A percentile compares a stretch with the other conserved stretches of the same genome.
Evolutionary conservation across 2,113 vertebrate genomes (phyloP).

Genomic region (Corynorhinus townsendii): DNA sequence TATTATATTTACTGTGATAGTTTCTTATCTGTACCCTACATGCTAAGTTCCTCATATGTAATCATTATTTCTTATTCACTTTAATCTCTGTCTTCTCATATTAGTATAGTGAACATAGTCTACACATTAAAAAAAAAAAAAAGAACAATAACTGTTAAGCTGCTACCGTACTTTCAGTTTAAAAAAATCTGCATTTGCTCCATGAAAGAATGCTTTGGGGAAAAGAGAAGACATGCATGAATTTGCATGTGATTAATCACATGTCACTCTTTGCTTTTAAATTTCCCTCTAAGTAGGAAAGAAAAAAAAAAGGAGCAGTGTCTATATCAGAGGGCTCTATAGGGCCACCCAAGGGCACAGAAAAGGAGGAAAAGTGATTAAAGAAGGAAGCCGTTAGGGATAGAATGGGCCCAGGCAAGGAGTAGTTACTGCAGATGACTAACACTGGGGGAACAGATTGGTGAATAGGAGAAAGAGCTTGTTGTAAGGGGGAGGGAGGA

Average conservation of each 20-base stretch:
- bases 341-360: background rate
- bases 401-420: background rate
- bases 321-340: background rate
- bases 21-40: background rate
- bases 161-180: background rate
- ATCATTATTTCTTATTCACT: background rate
- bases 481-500: background rate
- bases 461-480: background rate
- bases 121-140: background rate
- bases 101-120: background rate
- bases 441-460: background rate
- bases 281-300: background rate
- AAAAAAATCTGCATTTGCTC: conserved; percentile 39
- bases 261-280: conserved; percentile 12
- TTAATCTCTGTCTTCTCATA: background rate
- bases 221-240: conserved; percentile 38
- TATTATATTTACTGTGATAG: background rate
- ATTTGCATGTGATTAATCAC: conserved; percentile 50
- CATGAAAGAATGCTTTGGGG: conserved; percentile 1
- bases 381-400: background rate
- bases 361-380: background rate
- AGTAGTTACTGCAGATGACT: background rate
- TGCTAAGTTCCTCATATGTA: background rate
- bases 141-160: background rate
- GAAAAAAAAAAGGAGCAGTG: background rate